Evolutionary conservation across 2,888 invertebrate species (phyloP), one percentile per base, ranked within the genome.

Genomic region (Cacoxenus indagator): DNA sequence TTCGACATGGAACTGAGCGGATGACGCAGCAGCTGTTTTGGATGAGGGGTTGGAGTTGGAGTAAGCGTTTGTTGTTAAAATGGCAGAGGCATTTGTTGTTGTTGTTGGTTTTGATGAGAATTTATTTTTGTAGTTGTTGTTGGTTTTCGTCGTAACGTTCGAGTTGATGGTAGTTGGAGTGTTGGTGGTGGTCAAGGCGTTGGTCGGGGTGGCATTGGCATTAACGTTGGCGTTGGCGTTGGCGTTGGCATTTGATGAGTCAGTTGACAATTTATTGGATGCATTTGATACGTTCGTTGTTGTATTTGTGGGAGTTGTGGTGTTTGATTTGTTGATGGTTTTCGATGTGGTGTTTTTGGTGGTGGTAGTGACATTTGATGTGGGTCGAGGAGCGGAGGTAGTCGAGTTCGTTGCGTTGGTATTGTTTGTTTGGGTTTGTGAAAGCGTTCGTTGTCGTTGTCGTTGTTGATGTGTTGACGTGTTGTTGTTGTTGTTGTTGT

Each of bases 1-100:
- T 86, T 88, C 88, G 76, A 90, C 90, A 76, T 90, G 89, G 77
- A 78, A 75, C 75, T 76, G 77, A 77, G 77, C 78, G 77, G 84
- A 77, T 74, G 80, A 72, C 76, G 84, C 70, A 76, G 81, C 77
- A 76, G 84, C 84, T 84, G 83, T 81, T 85, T 82, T 85, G 76
- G 82, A 83, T 73, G 81, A 83, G 78, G 82, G 77, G 73, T 69
- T 71, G 68, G 84, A 81, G 74, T 82, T 76, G 75, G 79, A 75
- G 81, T 62, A 77, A 76, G 76, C 76, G 65, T 65, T 37, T 75
- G 24, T 64, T 46, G 71, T 70, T 67, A 66, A 72, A 65, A 64
- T 48, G 57, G 66, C 48, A 67, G 67, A 64, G 61, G 80, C 83
- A 68, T 80, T 84, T 76, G 75, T 72, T 64, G 70, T 77, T 67